phyloP scores from a whole-genome alignment of 2,113 vertebrate genomes.

The Varanus komodoensis region DNA sequence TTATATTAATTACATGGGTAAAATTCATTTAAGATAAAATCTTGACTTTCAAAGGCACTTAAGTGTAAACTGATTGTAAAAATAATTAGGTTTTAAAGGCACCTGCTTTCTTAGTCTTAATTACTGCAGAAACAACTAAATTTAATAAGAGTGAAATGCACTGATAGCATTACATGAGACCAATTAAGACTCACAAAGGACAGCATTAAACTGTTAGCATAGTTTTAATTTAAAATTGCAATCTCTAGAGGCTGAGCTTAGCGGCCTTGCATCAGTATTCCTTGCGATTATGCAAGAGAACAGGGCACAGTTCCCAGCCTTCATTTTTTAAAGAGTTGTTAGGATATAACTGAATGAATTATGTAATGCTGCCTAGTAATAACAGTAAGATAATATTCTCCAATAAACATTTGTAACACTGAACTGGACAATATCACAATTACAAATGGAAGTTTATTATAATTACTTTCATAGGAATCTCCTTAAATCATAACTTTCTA shows the following conservation, averaged over 20 bases:
- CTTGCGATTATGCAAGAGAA: conserved; percentile 31
- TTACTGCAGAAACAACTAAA: conserved; percentile 64
- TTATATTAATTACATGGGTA: conserved; percentile 65
- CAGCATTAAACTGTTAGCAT: conserved; percentile 56
- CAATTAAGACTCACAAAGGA: conserved; percentile 71
- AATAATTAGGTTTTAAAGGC: conserved; percentile 75
- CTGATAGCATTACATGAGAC: conserved; percentile 69
- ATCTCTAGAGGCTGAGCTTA: conserved; percentile 47
- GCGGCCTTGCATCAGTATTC: conserved; percentile 21
- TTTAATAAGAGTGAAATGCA: conserved; percentile 71
- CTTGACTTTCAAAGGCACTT: conserved; percentile 68
- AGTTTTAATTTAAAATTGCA: conserved; percentile 56
- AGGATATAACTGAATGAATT: neutral
- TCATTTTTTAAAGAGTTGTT: neutral
- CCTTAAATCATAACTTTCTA: neutral
- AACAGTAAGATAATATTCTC: neutral
- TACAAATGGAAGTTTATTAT: neutral
- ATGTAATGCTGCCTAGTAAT: neutral
- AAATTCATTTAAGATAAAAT: conserved; percentile 71
- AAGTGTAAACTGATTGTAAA: conserved; percentile 70
- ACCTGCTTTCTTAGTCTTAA: conserved; percentile 67
- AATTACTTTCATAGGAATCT: neutral
- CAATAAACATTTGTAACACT: neutral
- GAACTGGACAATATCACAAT: neutral
- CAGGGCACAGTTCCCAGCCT: conserved; percentile 13